Percentiles rank a stretch among this genome's conserved stretches.
phyloP scores from a whole-genome alignment of 1,140 invertebrate genomes.

The Phortica variegata region DNA sequence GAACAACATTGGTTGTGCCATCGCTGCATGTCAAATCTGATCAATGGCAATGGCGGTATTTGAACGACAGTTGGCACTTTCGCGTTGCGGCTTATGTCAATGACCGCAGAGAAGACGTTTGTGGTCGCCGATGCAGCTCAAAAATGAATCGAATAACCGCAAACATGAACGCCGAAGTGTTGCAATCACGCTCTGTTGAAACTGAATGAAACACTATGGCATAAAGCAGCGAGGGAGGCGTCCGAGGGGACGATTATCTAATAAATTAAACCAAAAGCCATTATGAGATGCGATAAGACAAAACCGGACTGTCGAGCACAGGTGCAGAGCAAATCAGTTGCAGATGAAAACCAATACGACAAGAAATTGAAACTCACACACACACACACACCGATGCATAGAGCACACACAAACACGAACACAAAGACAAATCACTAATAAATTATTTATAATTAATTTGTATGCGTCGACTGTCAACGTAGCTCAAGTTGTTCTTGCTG shows the following conservation, averaged over 20 bases:
- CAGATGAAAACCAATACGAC: no score
- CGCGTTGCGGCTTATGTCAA: conserved; percentile 5
- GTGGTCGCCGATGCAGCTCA: conserved; percentile 17
- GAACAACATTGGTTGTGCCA: no score
- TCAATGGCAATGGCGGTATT: no score
- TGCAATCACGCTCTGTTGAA: conserved; percentile 8
- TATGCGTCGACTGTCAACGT: no score
- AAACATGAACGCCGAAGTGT: conserved; percentile 23
- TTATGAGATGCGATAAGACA: conserved; percentile 19
- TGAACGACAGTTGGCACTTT: not conserved
- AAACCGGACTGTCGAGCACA: conserved; percentile 28
- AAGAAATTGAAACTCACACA: conserved; percentile 10
- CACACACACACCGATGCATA: conserved; percentile 1
- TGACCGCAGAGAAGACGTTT: conserved; percentile 23
- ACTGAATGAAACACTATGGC: not conserved
- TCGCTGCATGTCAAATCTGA: no score
- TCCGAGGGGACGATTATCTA: conserved; percentile 27
- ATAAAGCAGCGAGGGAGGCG: conserved; percentile 2
- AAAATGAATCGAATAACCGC: not conserved
- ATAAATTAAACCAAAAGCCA: conserved; percentile 48
- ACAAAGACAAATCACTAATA: conserved; percentile 55
- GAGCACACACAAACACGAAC: conserved; percentile 4
- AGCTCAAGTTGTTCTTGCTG: no score
- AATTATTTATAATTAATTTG: conserved; percentile 56
- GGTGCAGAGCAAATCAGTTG: conserved; percentile 26